Evolutionary conservation across 2,113 vertebrate species (phyloP), one percentile per base, ranked within the genome.

Genomic region (Lophochroa leadbeateri): DNA sequence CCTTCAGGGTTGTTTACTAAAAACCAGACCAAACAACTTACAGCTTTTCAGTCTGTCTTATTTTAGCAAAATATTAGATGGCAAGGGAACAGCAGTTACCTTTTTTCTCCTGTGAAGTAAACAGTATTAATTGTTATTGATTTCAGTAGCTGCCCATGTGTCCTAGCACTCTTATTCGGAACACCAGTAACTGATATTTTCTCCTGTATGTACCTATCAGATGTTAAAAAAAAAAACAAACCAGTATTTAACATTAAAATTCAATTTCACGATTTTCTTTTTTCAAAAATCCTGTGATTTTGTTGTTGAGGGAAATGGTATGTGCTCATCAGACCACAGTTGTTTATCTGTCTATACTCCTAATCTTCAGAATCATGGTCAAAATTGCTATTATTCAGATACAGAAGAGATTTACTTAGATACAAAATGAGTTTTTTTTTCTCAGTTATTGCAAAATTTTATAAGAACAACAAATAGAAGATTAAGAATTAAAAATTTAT

Each of bases 21-120:
- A 94, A 96, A 17, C 5, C 13, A 78, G 55, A 85, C 55, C 41
- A 92, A 94, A 60, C 13, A 31, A 33, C n/a, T 74, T 89, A 39
- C 4, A 70, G 12, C 24, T 78, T 74, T 28, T 71, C 43, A 52
- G 18, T 52, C 77, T 82, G 79, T 43, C 91, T 71, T 74, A 79
- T 95, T 78, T 91, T 90, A 86, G 68, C 55, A 84, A 96, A 95
- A 88, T 82, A 92, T 83, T 68, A 93, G 95, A 93, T 86, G n/a
- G 50, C 10, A 88, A 79, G 81, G 93, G 11, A 96, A 85, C 57
- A 50, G 44, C 75, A 82, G 43, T 43, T 92, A 43, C 11, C 20
- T 57, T 55, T 87, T 52, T 76, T 85, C 37, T 52, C 3, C 15
- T 52, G 41, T 94, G 90, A 82, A 91, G 71, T 88, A 86, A 95